Base-by-base conservation (phyloP, 2,797 vertebrate genomes). In the Geotrypetes seraphini region DNA sequence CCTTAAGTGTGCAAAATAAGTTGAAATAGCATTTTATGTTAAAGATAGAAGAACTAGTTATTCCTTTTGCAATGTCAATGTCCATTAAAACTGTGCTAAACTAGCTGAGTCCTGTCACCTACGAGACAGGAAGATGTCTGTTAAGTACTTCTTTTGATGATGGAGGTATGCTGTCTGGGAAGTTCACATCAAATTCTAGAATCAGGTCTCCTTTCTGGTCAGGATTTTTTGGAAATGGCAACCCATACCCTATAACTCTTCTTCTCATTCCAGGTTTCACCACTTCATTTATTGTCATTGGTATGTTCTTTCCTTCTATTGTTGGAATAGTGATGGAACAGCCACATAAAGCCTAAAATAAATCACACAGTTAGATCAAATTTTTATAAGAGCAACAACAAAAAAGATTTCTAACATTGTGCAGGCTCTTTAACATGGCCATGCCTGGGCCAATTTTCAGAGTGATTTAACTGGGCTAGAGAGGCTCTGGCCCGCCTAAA, bases 221-320 rank as follows among this genome's bases (percentile, higher is more conserved):
- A 0, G 92, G 90, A 74, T 84, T 96, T 78, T 98, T 98, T 26
- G 96, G 95, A 52, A 96, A 75, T 0, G 96, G 96, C 36, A 99
- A 88, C 36, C 96, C 96, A 66, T 96, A 94, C 32, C 93, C 90
- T 16, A 91, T 83, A 47, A 99, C 90, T 66, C 86, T 86, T 78
- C 91, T 89, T 69, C 92, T 92, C 91, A 93, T 90, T 38, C 92
- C 94, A 2, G 95, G 95, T 67, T 97, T 98, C 66, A 99, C 78
- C 47, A 99, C 92, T 33, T 99, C 96, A 1, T 89, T 96, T 66
- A 96, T 80, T 69, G 92, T 89, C 87, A 99, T 92, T 52, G 96
- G 92, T 75, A 94, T 92, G 27, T 84, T 90, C 67, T 92, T 88
- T 53, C 90, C 91, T 27, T 99, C 95, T 76, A 99, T 88, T 17